phyloP scores from a whole-genome alignment of 2,888 invertebrate species.

The Drosophila birchii region DNA sequence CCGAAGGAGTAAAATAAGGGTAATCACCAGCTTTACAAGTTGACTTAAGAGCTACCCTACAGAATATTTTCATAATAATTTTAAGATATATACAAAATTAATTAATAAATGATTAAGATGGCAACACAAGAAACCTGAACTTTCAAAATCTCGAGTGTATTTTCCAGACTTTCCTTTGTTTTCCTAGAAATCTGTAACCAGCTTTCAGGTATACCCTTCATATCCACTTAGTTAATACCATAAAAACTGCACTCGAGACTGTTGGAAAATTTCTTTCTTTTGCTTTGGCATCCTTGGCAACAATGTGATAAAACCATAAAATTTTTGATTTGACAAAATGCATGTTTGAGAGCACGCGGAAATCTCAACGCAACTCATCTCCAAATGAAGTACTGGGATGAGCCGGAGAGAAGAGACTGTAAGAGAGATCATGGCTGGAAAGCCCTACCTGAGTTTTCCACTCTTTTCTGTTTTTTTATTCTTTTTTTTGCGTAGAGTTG shows the following conservation, averaged over 20 bases:
- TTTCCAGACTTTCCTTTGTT: background rate
- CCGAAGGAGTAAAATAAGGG: constrained; percentile 12
- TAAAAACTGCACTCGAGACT: constrained; percentile 69
- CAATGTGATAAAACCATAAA: constrained; percentile 78
- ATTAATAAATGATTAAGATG: background rate
- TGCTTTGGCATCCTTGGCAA: constrained; percentile 74
- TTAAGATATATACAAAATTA: background rate
- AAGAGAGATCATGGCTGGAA: constrained; percentile 29
- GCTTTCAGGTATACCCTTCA: constrained; percentile 10
- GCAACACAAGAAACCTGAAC: background rate
- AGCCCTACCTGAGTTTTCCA: constrained; percentile 54
- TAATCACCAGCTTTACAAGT: background rate
- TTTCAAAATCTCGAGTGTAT: background rate
- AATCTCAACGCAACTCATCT: constrained; percentile 39
- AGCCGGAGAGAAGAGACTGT: background rate
- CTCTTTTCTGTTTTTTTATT: constrained; percentile 25
- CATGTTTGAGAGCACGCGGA: constrained; percentile 62
- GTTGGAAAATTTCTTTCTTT: constrained; percentile 29
- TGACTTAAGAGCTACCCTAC: constrained; percentile 20
- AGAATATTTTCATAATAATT: background rate
- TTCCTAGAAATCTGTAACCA: background rate
- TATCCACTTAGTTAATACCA: constrained; percentile 18
- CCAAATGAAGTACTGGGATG: constrained; percentile 10
- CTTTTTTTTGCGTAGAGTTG: constrained; percentile 61
- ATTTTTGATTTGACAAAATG: constrained; percentile 78